These are phyloP conservation scores for Diphyllodes magnificus DNA, from an alignment of 2,113 vertebrate genomes.

Conservation along the genomic window DNA sequence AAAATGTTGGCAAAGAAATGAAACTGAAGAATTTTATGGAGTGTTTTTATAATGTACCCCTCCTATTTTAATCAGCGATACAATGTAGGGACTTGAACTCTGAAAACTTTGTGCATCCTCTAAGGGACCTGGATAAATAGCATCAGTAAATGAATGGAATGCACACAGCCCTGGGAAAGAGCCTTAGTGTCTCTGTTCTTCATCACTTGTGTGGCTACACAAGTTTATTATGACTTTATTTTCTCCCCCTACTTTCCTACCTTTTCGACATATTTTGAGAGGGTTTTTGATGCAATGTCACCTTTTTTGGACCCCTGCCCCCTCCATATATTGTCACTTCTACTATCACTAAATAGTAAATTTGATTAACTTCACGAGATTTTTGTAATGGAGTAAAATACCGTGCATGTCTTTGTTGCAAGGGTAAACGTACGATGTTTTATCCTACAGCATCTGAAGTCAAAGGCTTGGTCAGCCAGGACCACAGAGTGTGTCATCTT, in stretches of 20 bases:
- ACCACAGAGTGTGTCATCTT: not conserved
- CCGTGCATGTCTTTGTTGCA: not conserved
- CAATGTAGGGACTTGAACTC: not conserved
- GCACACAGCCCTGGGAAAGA: not conserved
- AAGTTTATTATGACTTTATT: not conserved
- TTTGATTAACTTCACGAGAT: not conserved
- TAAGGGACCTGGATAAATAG: not conserved
- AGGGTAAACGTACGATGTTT: fast-evolving
- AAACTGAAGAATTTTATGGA: not conserved
- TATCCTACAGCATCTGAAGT: not conserved
- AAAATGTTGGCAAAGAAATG: not conserved
- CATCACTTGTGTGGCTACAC: not conserved
- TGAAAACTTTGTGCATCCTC: not conserved
- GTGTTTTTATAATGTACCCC: not conserved
- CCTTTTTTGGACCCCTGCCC: fast-evolving
- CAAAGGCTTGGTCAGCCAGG: not conserved
- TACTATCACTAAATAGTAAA: not conserved
- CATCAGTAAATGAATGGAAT: not conserved
- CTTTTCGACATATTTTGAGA: not conserved
- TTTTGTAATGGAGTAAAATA: not conserved
- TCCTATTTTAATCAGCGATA: not conserved
- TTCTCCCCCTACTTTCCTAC: fast-evolving
- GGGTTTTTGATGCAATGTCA: not conserved
- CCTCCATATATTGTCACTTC: not conserved
- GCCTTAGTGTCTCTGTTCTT: not conserved